These are phyloP conservation scores for Idaea straminata DNA, from an alignment of 2,888 invertebrate species.

Conservation along the genomic window DNA sequence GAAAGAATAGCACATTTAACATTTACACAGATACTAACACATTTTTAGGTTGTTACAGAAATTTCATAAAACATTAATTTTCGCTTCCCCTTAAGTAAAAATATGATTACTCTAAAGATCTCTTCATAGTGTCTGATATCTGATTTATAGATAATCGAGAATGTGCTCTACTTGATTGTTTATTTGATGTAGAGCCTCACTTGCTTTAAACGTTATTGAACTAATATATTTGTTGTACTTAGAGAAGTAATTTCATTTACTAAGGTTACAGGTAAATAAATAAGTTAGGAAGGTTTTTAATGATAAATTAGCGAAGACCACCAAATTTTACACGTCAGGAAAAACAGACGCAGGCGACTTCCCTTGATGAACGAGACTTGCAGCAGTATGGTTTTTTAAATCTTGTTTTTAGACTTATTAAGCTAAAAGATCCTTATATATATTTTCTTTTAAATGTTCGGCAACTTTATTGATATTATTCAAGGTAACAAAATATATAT, in stretches of 20 bases:
- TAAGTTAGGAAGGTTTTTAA: too few relatives aligned
- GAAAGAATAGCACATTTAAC: not conserved
- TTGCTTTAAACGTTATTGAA: not conserved
- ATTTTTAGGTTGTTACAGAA: not conserved
- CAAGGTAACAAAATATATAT: too few relatives aligned
- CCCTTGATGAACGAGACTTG: too few relatives aligned
- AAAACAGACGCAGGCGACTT: too few relatives aligned
- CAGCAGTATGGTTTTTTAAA: too few relatives aligned
- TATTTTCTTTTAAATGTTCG: too few relatives aligned
- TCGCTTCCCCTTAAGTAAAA: slow-evolving; percentile 53
- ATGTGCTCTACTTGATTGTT: slow-evolving; percentile 68
- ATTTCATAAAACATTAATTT: slow-evolving; percentile 5
- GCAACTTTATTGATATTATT: too few relatives aligned
- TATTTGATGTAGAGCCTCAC: slow-evolving; percentile 51
- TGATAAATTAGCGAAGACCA: too few relatives aligned
- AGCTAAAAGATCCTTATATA: too few relatives aligned
- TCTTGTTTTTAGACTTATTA: too few relatives aligned
- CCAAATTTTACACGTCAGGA: too few relatives aligned
- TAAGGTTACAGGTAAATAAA: too few relatives aligned
- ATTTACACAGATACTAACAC: not conserved
- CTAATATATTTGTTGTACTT: not conserved
- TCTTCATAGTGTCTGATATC: slow-evolving; percentile 48
- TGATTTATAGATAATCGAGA: slow-evolving; percentile 65
- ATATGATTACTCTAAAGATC: slow-evolving; percentile 61
- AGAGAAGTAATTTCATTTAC: not conserved